Conservation (phyloP, 2,113 vertebrate species). For the Pungitius pungitius region DNA sequence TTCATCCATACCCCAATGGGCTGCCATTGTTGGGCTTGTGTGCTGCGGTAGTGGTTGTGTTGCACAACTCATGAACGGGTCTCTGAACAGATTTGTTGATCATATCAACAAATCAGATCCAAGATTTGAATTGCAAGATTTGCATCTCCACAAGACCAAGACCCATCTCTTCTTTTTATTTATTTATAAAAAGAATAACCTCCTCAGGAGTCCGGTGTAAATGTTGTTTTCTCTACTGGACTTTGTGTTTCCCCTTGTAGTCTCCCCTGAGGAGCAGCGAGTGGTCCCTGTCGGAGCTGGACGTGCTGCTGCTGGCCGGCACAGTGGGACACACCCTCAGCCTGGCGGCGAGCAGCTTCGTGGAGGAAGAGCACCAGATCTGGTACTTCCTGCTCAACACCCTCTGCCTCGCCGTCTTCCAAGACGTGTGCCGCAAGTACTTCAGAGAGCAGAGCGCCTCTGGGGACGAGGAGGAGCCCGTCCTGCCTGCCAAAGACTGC, state of each 20-base stretch:
- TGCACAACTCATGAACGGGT: not conserved
- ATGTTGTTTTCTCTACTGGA: not conserved
- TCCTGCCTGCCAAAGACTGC: constrained; percentile 58
- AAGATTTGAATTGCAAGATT: too few species aligned
- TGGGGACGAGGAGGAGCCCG: constrained; percentile 52
- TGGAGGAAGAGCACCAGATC: constrained; percentile 97
- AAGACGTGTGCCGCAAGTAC: constrained; percentile 87
- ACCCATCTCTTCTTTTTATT: too few species aligned
- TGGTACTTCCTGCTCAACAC: constrained; percentile 97
- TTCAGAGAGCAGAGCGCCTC: constrained; percentile 67
- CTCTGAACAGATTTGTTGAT: not conserved
- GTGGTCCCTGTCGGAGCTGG: constrained; percentile 87
- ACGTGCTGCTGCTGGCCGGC: constrained; percentile 86
- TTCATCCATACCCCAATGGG: not conserved
- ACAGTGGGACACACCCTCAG: constrained; percentile 90
- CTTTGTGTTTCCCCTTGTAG: constrained; percentile 22
- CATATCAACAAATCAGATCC: too few species aligned
- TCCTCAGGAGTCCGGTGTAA: not conserved
- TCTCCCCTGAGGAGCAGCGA: constrained; percentile 56
- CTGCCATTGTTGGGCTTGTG: not conserved
- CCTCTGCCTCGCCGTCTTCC: constrained; percentile 89
- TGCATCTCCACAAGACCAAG: too few species aligned
- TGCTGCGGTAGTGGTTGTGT: not conserved
- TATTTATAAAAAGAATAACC: not conserved
- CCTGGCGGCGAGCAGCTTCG: constrained; percentile 92